These are phyloP conservation scores for Megaleporinus macrocephalus DNA, from an alignment of 2,113 vertebrate genomes.

Conservation along the genomic window DNA sequence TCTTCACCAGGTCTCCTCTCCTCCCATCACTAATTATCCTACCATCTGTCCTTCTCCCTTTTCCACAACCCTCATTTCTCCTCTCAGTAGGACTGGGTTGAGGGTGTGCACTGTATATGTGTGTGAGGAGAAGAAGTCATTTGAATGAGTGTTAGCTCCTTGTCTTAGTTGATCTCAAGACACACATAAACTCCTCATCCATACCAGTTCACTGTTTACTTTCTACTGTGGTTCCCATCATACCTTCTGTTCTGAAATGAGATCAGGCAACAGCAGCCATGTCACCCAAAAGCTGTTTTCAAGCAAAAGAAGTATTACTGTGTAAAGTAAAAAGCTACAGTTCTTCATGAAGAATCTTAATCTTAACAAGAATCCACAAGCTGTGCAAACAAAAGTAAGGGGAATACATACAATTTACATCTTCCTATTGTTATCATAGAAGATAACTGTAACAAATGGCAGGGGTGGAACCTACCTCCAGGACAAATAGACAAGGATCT, in stretches of 20 bases:
- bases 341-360: too few species aligned
- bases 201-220: neutral
- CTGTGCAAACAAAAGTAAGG: too few species aligned
- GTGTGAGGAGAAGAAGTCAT: neutral
- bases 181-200: neutral
- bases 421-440: too few species aligned
- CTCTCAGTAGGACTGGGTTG: slow-evolving; percentile 37
- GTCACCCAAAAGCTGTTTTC: neutral
- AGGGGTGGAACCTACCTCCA: too few species aligned
- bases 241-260: neutral
- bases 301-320: neutral
- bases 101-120: neutral
- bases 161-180: neutral
- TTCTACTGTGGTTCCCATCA: neutral
- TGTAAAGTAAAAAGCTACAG: too few species aligned
- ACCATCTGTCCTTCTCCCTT: slow-evolving; percentile 46
- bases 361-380: too few species aligned
- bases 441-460: too few species aligned
- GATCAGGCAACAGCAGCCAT: neutral
- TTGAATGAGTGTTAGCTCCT: neutral
- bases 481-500: too few species aligned
- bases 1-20: slow-evolving; percentile 33
- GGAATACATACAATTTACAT: too few species aligned
- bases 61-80: slow-evolving; percentile 41
- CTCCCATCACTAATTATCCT: slow-evolving; percentile 35